These are phyloP conservation scores for Bettongia penicillata DNA, from an alignment of 2,113 vertebrate species.

Conservation along the genomic window DNA sequence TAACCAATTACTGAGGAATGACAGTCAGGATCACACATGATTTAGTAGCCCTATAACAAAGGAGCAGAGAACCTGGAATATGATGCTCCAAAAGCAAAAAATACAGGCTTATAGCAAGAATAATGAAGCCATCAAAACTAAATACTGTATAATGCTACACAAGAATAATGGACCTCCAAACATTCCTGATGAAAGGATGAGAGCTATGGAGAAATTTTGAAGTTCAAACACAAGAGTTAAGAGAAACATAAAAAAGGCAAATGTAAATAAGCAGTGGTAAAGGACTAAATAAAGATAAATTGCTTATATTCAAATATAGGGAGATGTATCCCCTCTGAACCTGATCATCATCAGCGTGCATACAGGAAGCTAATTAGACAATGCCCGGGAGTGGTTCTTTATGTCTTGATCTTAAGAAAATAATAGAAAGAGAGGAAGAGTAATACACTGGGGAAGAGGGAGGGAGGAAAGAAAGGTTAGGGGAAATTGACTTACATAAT, in stretches of 20 bases:
- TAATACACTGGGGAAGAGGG: background rate
- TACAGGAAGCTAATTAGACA: too few relatives aligned
- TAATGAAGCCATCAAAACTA: too few relatives aligned
- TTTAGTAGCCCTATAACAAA: too few relatives aligned
- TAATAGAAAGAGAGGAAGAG: background rate
- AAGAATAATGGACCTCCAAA: background rate
- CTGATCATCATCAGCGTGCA: background rate
- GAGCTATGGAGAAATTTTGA: background rate
- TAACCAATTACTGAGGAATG: too few relatives aligned
- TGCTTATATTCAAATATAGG: background rate
- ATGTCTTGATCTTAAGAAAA: too few relatives aligned
- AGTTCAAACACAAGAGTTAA: background rate
- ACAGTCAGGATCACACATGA: too few relatives aligned
- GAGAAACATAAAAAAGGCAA: background rate
- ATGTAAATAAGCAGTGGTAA: background rate
- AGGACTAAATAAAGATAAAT: too few relatives aligned
- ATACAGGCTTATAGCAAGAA: too few relatives aligned
- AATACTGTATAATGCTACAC: background rate
- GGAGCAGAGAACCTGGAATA: too few relatives aligned
- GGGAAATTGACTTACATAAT: background rate
- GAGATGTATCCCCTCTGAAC: background rate
- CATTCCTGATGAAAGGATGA: background rate
- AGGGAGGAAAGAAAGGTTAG: background rate
- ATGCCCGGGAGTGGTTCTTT: too few relatives aligned
- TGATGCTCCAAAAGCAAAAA: too few relatives aligned